These are phyloP conservation scores for Campoplex nolae DNA, from an alignment of 2,888 invertebrate genomes.

Conservation along the genomic window DNA sequence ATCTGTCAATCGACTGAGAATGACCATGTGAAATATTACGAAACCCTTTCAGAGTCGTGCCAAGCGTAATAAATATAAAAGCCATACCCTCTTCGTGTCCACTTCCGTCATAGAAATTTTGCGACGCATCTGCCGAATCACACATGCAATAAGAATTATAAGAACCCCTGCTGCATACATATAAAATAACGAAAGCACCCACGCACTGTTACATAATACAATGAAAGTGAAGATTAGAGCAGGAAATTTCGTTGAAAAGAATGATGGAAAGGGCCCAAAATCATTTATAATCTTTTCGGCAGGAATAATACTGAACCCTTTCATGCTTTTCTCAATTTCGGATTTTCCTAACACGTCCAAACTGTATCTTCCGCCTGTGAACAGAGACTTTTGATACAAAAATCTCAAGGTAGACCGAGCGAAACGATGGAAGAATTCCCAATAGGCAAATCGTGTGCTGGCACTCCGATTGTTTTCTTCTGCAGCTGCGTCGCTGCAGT, in stretches of 20 bases:
- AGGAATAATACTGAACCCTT: slow-evolving; percentile 42
- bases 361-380: not conserved
- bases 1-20: slow-evolving; percentile 47
- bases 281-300: slow-evolving; percentile 40
- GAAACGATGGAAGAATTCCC: not conserved
- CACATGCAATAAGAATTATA: slow-evolving; percentile 6
- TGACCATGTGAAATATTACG: slow-evolving; percentile 21
- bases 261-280: slow-evolving; percentile 33
- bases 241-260: slow-evolving; percentile 13
- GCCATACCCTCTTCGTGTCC: not conserved
- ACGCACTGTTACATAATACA: slow-evolving; percentile 51
- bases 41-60: slow-evolving; percentile 41
- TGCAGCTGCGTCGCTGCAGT: slow-evolving; percentile 1
- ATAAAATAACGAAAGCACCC: slow-evolving; percentile 24
- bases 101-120: slow-evolving; percentile 24
- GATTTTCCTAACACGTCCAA: not conserved
- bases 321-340: slow-evolving; percentile 17
- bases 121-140: slow-evolving; percentile 58
- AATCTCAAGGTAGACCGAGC: not conserved
- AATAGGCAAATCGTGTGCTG: slow-evolving; percentile 14
- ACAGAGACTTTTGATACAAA: not conserved
- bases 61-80: slow-evolving; percentile 31
- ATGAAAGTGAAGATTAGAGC: slow-evolving; percentile 24
- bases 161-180: not conserved
- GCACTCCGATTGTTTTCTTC: not conserved